Evolutionary conservation across 2,797 vertebrate genomes (phyloP).

Genomic region (Hybognathus amarus): DNA sequence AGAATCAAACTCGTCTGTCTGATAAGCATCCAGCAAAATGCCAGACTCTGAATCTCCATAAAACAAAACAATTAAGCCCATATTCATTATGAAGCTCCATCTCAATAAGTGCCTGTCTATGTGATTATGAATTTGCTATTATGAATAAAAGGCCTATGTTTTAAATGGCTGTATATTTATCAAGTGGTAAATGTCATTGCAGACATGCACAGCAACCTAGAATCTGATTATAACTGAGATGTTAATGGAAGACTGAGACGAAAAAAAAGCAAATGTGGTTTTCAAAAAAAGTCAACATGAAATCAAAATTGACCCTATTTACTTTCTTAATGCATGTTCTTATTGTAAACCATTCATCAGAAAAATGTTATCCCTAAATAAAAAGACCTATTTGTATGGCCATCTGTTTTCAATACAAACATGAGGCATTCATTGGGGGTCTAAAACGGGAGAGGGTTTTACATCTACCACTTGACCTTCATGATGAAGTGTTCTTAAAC

Average conservation of each 20-base stretch:
- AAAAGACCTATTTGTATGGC: background rate
- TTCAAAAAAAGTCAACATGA: conserved; percentile 3
- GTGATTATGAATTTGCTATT: conserved; percentile 10
- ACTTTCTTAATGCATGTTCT: background rate
- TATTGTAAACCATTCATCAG: background rate
- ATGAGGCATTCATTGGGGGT: background rate
- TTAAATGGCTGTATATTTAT: conserved; percentile 21
- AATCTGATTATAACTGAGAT: conserved; percentile 22
- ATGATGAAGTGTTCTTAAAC: conserved; percentile 12
- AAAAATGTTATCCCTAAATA: background rate
- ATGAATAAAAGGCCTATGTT: conserved; percentile 18
- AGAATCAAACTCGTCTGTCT: conserved; percentile 25
- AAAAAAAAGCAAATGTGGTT: conserved; percentile 3
- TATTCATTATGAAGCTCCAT: conserved; percentile 20
- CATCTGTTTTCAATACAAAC: background rate
- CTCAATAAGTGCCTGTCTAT: conserved; percentile 27
- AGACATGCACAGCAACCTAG: background rate
- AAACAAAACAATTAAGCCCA: conserved; percentile 26
- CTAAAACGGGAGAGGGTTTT: background rate
- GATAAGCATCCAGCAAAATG: conserved; percentile 15
- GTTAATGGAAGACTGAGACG: background rate
- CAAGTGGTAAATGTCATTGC: conserved; percentile 32
- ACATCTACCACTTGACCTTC: conserved; percentile 9
- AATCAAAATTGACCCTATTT: background rate
- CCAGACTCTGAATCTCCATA: conserved; percentile 10